These are phyloP conservation scores for Stichodactyla mertensii DNA, from an alignment of 64 coral and sea anemone genomes.

Conservation along the genomic window DNA sequence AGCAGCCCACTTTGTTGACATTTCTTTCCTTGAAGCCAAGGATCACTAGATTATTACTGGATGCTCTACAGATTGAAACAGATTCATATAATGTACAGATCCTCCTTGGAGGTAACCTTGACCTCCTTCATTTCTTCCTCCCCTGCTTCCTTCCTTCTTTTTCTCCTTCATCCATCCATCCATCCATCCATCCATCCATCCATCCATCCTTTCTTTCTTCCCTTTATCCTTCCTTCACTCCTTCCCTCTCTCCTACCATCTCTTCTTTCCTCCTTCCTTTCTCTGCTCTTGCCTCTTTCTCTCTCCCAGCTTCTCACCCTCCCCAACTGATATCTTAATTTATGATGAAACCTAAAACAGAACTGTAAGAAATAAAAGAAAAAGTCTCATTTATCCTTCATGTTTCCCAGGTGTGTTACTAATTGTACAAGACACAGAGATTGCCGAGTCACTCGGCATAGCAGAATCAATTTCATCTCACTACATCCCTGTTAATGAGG, in stretches of 20 bases:
- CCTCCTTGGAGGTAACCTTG: conserved; percentile 67
- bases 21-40: conserved; percentile 80
- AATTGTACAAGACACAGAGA: conserved; percentile 86
- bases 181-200: neutral
- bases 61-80: conserved; percentile 83
- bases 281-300: neutral
- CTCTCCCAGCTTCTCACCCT: too few species aligned
- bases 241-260: neutral
- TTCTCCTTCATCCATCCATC: neutral
- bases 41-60: conserved; percentile 64
- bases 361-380: too few species aligned
- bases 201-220: too few species aligned
- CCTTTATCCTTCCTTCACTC: neutral
- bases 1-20: conserved; percentile 28
- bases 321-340: too few species aligned
- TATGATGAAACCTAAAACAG: too few species aligned
- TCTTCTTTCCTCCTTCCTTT: neutral
- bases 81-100: conserved; percentile 98
- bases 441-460: conserved; percentile 55
- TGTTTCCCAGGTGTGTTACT: conserved; percentile 61
- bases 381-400: neutral
- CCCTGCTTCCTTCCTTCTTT: neutral
- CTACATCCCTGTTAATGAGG: neutral
- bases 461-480: conserved; percentile 19
- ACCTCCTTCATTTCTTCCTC: too few species aligned